Evolutionary conservation across 2,797 vertebrate species (phyloP).

Genomic region (Xenentodon cancila): DNA sequence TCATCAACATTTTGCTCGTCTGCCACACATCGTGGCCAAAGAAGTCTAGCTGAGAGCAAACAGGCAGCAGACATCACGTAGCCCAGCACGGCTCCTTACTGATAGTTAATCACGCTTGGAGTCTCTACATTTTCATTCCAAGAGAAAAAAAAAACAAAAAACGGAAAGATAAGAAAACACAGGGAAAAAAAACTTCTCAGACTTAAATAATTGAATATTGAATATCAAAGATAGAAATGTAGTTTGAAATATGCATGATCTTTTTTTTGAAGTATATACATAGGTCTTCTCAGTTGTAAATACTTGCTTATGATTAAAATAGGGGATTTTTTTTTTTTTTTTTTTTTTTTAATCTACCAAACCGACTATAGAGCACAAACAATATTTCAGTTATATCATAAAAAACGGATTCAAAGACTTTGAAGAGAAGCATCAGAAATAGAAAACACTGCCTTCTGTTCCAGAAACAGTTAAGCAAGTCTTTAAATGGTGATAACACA

Average conservation of each 20-base stretch:
- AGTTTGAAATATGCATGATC: too few relatives aligned
- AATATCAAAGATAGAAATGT: slow-evolving; percentile 27
- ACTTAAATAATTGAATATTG: slow-evolving; percentile 28
- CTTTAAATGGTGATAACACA: slow-evolving; percentile 9
- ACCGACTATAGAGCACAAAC: neutral
- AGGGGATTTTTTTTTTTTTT: slow-evolving; percentile 8
- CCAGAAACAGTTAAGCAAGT: slow-evolving; percentile 10
- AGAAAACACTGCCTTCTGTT: slow-evolving; percentile 3
- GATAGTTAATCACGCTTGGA: slow-evolving; percentile 1
- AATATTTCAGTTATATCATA: neutral
- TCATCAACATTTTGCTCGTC: neutral
- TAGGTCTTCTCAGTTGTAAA: slow-evolving; percentile 4
- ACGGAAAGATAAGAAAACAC: slow-evolving; percentile 7
- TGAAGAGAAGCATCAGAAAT: slow-evolving; percentile 40
- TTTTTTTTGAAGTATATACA: too few relatives aligned
- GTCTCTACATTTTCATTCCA: slow-evolving; percentile 10
- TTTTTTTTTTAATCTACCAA: slow-evolving; percentile 7
- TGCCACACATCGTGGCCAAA: neutral
- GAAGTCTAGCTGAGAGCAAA: neutral
- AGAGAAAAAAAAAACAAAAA: slow-evolving; percentile 10
- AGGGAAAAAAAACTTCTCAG: slow-evolving; percentile 29
- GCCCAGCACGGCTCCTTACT: neutral
- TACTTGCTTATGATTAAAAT: slow-evolving; percentile 24
- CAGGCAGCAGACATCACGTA: neutral
- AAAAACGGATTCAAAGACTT: slow-evolving; percentile 8